Evolutionary conservation across 2,888 invertebrate genomes (phyloP), one percentile per base, ranked within the genome.

Genomic region (Drosophila kambysellisi): DNA sequence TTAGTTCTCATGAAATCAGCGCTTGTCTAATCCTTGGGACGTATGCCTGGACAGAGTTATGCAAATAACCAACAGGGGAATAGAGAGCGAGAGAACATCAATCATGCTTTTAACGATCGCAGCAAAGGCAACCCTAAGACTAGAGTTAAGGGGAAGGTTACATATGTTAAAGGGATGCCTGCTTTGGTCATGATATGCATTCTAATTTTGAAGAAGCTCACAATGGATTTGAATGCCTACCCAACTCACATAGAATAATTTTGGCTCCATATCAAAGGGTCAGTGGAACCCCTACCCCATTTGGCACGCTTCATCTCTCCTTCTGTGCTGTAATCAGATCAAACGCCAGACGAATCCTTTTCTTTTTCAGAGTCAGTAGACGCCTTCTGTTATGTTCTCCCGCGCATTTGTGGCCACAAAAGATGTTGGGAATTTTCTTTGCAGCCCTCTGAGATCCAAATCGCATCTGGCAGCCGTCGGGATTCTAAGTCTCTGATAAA

Each of bases 351-450:
- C 63, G 81, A 69, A 86, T 76, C 80, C 87, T 72, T 25, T 25
- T 25, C 25, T 25, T 25, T 25, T 25, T 25, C 25, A 25, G 25
- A 25, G 25, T 25, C 25, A 25, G 1, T 25, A 25, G 3, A 25
- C 25, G 25, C 80, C 87, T 72, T 41, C n/a, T 56, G 51, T 32
- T 59, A 9, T 15, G 20, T 20, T 71, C 79, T 25, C 89, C 84
- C 89, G 70, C 84, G 76, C 82, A 70, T 77, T 75, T 88, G 74
- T 62, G 80, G 69, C 83, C 87, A 89, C 84, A 89, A 33, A 52
- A 20, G 12, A 20, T 84, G 88, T 37, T 37, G 33, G 20, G 52
- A 52, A 20, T 52, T 52, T 52, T 33, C 33, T 74, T 37, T 64
- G 57, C 52, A 57, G 64, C 41, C 62, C 20, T 58, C 76, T 71